A percentile compares a stretch with the other conserved stretches of the same genome.
Conservation (phyloP, 2,113 vertebrate genomes). For the Lepidothrix coronata region DNA sequence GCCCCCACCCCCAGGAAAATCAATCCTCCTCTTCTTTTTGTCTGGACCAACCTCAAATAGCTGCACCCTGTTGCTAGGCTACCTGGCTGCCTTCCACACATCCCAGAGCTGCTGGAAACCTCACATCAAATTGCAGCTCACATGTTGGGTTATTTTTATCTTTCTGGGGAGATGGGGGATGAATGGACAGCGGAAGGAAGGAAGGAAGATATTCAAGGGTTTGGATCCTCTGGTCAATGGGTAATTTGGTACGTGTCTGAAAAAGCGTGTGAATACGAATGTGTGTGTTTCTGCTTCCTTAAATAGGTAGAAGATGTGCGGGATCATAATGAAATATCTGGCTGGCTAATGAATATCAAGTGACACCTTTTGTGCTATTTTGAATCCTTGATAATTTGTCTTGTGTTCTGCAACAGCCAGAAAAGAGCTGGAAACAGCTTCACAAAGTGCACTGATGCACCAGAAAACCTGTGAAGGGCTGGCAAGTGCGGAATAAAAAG, state of each 20-base stretch:
- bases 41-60: constrained; percentile 49
- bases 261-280: background rate
- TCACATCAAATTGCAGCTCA: constrained; percentile 36
- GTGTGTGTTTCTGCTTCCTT: background rate
- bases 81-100: constrained; percentile 54
- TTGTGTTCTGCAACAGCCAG: background rate
- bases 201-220: background rate
- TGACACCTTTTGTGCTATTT: background rate
- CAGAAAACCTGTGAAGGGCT: constrained; percentile 5
- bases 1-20: background rate
- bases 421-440: background rate
- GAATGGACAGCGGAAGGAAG: background rate
- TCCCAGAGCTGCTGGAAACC: constrained; percentile 44
- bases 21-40: constrained; percentile 20
- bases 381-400: constrained; percentile 1
- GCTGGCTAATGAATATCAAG: background rate
- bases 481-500: background rate
- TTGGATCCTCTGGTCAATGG: background rate
- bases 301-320: background rate
- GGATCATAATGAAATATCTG: background rate
- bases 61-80: constrained; percentile 76
- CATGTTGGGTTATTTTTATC: constrained; percentile 44
- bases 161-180: background rate
- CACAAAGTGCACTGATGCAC: background rate
- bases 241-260: background rate